phyloP scores from a whole-genome alignment of 2,113 vertebrate genomes.

The Ibidorhyncha struthersii region DNA sequence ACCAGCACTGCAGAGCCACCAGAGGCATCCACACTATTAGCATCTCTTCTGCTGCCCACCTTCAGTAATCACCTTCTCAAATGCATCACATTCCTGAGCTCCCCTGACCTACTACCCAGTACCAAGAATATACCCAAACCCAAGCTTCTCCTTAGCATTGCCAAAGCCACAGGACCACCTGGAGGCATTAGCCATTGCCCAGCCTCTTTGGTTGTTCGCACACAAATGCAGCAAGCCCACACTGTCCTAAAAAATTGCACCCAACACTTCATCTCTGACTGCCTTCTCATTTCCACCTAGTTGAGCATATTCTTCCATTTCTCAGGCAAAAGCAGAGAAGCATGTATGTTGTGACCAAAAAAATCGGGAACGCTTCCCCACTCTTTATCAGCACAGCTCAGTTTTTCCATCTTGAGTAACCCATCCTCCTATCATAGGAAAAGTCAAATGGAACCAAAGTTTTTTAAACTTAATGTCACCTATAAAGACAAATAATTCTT shows the following conservation, averaged over 20 bases:
- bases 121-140: neutral
- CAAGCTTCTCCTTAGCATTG: neutral
- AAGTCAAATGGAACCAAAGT: neutral
- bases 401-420: slow-evolving; percentile 30
- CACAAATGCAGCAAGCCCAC: neutral
- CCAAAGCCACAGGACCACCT: neutral
- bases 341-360: neutral
- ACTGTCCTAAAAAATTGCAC: neutral
- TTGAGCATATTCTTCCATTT: neutral
- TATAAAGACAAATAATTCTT: slow-evolving; percentile 53
- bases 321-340: neutral
- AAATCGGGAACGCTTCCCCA: neutral
- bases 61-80: neutral
- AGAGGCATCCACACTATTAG: neutral
- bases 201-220: neutral
- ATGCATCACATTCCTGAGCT: neutral
- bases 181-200: neutral
- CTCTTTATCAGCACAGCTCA: slow-evolving; percentile 1
- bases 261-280: neutral
- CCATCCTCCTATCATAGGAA: neutral
- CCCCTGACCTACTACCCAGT: neutral
- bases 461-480: slow-evolving; percentile 24
- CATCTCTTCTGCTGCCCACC: neutral
- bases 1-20: neutral
- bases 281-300: neutral